Evolutionary conservation across 1,140 invertebrate species (phyloP), one percentile per base, ranked within the genome.

Genomic region (Pseudobourletiella spinata): DNA sequence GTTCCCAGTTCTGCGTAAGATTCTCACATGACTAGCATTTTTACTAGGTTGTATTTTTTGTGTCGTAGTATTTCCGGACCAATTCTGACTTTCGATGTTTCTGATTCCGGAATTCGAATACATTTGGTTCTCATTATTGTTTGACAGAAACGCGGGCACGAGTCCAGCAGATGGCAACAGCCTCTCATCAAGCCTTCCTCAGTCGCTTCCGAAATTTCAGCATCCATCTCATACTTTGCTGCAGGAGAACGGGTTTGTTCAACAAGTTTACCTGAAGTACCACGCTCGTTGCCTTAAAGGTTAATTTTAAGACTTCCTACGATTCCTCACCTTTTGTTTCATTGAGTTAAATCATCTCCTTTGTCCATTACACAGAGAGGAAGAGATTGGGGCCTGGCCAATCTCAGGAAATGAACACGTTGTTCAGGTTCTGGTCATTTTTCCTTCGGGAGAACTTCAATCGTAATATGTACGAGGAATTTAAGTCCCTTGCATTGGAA

Each of bases 401-500:
- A 69, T 93, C 91, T 15, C 89, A 90, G 72, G 93, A 96, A 76
- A 97, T 97, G 94, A 96, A 97, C 75, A 97, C 94, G 0, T 79
- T 97, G 1, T 97, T 94, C 79, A 81, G 96, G 61, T 99, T 99
- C 79, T 99, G 96, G 96, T 98, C 95, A 24, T 98, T 98, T 83
- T 99, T 99, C 80, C 80, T 99, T 44, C 79, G 95, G 56, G 94
- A 98, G 74, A 95, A 98, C 76, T 99, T 97, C 78, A 98, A 98
- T 78, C 84, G 88, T 70, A 95, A 88, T 69, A 98, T 99, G 95
- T 99, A 98, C 76, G 86, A 89, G 66, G 96, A 99, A 77, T 99
- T 99, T 76, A 86, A 84, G 72, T 81, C 79, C 46, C 73, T 96
- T 55, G 93, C 95, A 4, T 80, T 88, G 56, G 95, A 99, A 79